Conservation (phyloP, 2,113 vertebrate species). For the Oreochromis aureus region DNA sequence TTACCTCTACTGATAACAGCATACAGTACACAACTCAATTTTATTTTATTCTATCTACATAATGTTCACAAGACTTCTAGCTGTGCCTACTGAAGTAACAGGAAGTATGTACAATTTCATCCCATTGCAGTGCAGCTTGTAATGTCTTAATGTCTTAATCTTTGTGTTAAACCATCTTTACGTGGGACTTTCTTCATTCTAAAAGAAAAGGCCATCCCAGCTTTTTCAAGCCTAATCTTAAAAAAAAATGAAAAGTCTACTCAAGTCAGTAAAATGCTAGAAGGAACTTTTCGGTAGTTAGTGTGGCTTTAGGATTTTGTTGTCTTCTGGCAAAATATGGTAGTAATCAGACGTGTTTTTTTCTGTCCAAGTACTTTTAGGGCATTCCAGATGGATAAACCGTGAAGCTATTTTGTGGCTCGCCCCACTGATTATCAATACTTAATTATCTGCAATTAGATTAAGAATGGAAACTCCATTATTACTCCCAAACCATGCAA, state of each 20-base stretch:
- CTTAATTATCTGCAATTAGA: background rate
- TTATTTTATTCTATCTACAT: background rate
- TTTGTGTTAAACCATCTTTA: background rate
- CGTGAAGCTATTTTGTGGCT: background rate
- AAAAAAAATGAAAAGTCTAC: background rate
- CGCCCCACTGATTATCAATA: background rate
- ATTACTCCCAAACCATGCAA: background rate
- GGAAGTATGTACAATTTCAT: background rate
- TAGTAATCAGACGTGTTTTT: background rate
- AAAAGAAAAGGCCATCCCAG: background rate
- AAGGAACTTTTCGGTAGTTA: background rate
- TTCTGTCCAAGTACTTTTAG: background rate
- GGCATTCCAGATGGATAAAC: background rate
- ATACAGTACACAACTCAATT: background rate
- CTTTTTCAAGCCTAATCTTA: background rate
- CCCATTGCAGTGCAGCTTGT: background rate
- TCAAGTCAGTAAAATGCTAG: background rate
- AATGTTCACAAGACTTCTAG: background rate
- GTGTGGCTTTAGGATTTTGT: background rate
- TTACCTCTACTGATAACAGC: background rate
- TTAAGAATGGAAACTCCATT: background rate
- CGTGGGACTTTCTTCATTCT: background rate
- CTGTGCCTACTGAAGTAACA: background rate
- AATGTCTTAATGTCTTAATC: accelerated
- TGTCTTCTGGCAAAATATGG: background rate